Evolutionary conservation across 2,888 invertebrate species (phyloP).

Genomic region (Yponomeuta evonymella): DNA sequence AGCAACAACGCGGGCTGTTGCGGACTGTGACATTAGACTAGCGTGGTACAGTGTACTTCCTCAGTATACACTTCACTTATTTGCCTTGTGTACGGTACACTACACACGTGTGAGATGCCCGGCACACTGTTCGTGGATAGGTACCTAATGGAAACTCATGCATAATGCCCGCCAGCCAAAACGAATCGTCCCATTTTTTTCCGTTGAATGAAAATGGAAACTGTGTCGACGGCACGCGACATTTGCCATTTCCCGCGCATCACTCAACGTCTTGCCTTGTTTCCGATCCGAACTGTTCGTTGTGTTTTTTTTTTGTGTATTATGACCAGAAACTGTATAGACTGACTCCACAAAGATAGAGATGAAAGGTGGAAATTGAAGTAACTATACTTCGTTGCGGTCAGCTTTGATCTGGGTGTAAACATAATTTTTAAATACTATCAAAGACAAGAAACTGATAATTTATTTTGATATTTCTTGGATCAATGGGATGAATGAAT

Average conservation of each 20-base stretch:
- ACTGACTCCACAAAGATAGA: neutral
- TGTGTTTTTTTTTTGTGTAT: neutral
- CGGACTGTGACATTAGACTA: constrained; percentile 12
- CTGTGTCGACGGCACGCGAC: constrained; percentile 14
- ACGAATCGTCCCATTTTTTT: constrained; percentile 7
- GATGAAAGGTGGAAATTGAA: neutral
- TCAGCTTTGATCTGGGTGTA: too few relatives aligned
- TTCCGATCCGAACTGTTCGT: constrained; percentile 11
- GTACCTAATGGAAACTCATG: neutral
- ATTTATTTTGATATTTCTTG: too few relatives aligned
- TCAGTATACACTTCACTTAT: constrained; percentile 8
- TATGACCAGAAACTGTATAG: neutral
- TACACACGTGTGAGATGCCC: constrained; percentile 5
- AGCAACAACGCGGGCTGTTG: neutral
- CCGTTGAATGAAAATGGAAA: constrained; percentile 17
- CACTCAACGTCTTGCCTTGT: constrained; percentile 18
- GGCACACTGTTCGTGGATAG: constrained; percentile 11
- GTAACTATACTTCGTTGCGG: too few relatives aligned
- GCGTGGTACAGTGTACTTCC: constrained; percentile 9
- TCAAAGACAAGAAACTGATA: too few relatives aligned
- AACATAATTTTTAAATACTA: too few relatives aligned
- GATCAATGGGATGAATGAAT: too few relatives aligned
- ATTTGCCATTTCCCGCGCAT: constrained; percentile 17
- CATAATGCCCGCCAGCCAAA: neutral
- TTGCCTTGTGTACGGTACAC: constrained; percentile 8